Evolutionary conservation across 2,888 invertebrate genomes (phyloP).

Genomic region (Elmis aenea): DNA sequence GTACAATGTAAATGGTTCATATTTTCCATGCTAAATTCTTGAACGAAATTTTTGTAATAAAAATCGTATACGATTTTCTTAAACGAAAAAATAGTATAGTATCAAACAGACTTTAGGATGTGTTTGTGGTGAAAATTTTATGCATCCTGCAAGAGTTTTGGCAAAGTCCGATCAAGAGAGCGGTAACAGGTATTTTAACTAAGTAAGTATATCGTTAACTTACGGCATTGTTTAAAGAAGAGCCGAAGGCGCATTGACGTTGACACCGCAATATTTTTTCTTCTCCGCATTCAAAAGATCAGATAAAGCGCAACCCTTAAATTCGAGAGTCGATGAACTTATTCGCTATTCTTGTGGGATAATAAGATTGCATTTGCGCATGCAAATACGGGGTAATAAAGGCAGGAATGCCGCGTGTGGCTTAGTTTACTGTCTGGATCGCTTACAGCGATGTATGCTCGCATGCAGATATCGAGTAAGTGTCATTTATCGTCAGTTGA

Average conservation of each 20-base stretch:
- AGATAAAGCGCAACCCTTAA: constrained; percentile 41
- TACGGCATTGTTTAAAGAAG: constrained; percentile 39
- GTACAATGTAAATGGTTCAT: no score
- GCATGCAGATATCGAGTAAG: constrained; percentile 38
- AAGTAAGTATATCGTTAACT: constrained; percentile 43
- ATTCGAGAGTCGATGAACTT: constrained; percentile 41
- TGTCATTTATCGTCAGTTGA: constrained; percentile 37
- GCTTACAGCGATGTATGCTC: constrained; percentile 36
- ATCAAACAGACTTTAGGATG: no score
- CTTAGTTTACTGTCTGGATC: constrained; percentile 37
- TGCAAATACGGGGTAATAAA: constrained; percentile 29
- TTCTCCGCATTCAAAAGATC: constrained; percentile 26
- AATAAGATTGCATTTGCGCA: constrained; percentile 31
- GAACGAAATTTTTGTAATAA: no score
- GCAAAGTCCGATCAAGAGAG: constrained; percentile 15
- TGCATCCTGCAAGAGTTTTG: constrained; percentile 22
- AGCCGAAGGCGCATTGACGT: constrained; percentile 32
- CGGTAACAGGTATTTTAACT: constrained; percentile 38
- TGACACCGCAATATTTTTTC: constrained; percentile 41
- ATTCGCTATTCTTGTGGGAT: constrained; percentile 23
- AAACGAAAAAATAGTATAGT: no score
- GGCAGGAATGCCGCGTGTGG: constrained; percentile 26
- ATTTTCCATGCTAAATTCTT: no score
- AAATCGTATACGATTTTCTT: no score
- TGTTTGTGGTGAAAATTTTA: constrained; percentile 27